These are phyloP conservation scores for Chrosomus eos DNA, from an alignment of 2,797 vertebrate species.

Conservation along the genomic window DNA sequence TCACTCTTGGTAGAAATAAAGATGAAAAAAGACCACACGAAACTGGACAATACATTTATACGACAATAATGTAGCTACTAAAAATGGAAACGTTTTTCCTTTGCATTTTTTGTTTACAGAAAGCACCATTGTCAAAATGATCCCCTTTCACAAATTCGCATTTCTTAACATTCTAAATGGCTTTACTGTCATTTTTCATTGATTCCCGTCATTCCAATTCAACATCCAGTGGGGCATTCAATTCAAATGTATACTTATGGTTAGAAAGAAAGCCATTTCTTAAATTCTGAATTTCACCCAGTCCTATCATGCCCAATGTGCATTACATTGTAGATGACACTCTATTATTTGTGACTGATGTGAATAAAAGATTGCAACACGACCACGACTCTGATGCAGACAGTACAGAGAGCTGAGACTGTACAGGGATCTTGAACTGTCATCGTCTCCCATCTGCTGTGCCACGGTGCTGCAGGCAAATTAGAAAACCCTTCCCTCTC, in stretches of 20 bases:
- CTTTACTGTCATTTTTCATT: neutral
- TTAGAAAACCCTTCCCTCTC: conserved; percentile 35
- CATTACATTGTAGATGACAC: conserved; percentile 32
- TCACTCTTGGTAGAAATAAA: neutral
- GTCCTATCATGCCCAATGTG: neutral
- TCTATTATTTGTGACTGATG: conserved; percentile 38
- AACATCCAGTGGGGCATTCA: neutral
- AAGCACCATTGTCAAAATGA: no score
- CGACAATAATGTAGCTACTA: no score
- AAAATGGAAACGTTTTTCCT: no score
- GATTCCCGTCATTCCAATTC: neutral
- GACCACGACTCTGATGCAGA: conserved; percentile 39
- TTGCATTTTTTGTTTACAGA: no score
- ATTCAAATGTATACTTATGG: neutral
- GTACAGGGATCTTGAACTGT: conserved; percentile 46
- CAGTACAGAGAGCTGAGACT: conserved; percentile 17
- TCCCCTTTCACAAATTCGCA: no score
- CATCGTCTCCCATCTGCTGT: conserved; percentile 51
- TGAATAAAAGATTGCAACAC: conserved; percentile 52
- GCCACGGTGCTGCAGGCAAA: conserved; percentile 18
- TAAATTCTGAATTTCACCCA: neutral
- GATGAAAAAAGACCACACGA: neutral
- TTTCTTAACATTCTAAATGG: neutral
- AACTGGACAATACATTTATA: neutral
- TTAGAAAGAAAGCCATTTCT: neutral